Conservation (phyloP, 2,888 invertebrate species). For the Fissipunctia ypsillon region DNA sequence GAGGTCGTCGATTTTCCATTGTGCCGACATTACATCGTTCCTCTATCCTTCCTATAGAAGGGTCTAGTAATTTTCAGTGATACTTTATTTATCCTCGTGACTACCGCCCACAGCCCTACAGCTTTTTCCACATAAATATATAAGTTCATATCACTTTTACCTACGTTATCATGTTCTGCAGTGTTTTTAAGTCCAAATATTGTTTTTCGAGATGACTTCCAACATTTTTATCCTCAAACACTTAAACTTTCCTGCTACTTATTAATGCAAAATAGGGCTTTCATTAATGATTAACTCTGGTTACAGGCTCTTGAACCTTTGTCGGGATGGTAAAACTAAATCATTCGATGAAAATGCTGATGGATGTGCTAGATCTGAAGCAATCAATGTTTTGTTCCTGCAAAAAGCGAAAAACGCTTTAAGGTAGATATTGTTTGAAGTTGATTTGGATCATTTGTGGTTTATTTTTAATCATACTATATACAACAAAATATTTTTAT, state of each 20-base stretch:
- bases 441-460: neutral
- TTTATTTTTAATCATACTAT: neutral
- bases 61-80: neutral
- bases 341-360: constrained; percentile 95
- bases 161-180: neutral
- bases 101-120: neutral
- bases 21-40: neutral
- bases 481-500: neutral
- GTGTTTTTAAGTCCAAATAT: neutral
- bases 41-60: neutral
- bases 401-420: constrained; percentile 57
- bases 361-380: constrained; percentile 95
- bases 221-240: neutral
- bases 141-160: neutral
- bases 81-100: neutral
- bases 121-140: neutral
- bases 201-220: neutral
- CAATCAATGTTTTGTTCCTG: constrained; percentile 87
- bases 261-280: neutral
- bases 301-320: constrained; percentile 86
- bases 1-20: neutral
- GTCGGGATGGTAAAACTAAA: constrained; percentile 95
- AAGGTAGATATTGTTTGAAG: constrained; percentile 23
- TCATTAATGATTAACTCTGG: neutral
- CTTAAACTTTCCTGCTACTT: neutral